Conservation (phyloP, 2,888 invertebrate species). For the Dioctria rufipes region DNA sequence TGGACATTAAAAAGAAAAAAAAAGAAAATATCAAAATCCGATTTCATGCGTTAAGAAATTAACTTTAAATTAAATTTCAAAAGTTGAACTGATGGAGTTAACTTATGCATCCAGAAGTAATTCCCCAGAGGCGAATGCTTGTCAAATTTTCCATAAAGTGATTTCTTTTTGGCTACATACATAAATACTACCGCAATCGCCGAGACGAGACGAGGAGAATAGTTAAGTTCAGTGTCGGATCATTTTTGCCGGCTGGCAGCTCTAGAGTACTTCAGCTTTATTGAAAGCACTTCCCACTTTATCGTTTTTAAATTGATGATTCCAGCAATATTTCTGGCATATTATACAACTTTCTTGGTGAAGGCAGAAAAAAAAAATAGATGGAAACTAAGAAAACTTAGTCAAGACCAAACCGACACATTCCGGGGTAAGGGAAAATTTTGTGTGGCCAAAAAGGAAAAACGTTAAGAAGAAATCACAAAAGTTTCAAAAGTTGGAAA, state of each 20-base stretch:
- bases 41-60: background rate
- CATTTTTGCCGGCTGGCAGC: slow-evolving; percentile 3
- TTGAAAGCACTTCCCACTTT: slow-evolving; percentile 43
- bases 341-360: slow-evolving; percentile 37
- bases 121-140: no score
- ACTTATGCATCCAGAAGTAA: background rate
- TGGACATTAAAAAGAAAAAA: background rate
- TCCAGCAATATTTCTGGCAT: slow-evolving; percentile 43
- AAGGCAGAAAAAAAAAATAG: background rate
- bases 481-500: slow-evolving; percentile 48
- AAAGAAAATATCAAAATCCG: no score
- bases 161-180: slow-evolving; percentile 3
- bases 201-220: background rate
- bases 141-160: background rate
- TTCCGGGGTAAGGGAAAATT: background rate
- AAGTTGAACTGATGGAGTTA: slow-evolving; percentile 2
- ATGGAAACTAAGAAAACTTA: slow-evolving; percentile 28
- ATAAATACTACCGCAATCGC: background rate
- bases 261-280: slow-evolving; percentile 33
- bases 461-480: slow-evolving; percentile 39
- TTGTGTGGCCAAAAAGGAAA: background rate
- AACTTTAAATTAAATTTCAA: slow-evolving; percentile 20
- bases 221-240: background rate
- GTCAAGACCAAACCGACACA: background rate
- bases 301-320: slow-evolving; percentile 48